Evolutionary conservation across 2,888 invertebrate genomes (phyloP).

Genomic region (Zaprionus obscuricornis): DNA sequence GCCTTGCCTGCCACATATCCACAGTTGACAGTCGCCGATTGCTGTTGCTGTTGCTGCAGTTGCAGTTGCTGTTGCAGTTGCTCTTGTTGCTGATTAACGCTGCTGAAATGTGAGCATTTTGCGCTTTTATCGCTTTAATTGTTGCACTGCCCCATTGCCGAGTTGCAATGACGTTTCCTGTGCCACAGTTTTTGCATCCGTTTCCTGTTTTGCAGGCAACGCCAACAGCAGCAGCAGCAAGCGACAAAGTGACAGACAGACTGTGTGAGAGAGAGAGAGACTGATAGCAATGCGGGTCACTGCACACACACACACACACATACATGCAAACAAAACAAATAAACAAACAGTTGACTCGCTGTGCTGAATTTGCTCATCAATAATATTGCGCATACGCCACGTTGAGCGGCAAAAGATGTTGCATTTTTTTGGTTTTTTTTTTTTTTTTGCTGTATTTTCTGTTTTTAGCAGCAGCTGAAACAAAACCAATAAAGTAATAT

Average conservation of each 20-base stretch:
- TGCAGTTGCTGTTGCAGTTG: conserved; percentile 11
- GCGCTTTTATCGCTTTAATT: conserved; percentile 74
- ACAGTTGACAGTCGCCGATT: conserved; percentile 12
- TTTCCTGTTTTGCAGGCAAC: conserved; percentile 53
- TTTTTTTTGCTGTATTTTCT: too few species aligned
- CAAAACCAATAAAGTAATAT: too few species aligned
- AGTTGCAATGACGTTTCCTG: too few species aligned
- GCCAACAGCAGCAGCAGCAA: conserved; percentile 12
- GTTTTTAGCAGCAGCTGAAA: conserved; percentile 36
- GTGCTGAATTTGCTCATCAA: conserved; percentile 44
- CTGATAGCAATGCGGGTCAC: conserved; percentile 68
- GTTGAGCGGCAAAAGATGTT: conserved; percentile 30
- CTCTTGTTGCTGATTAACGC: conserved; percentile 66
- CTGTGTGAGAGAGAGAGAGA: too few species aligned
- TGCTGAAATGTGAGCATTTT: conserved; percentile 64
- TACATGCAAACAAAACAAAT: conserved; percentile 3
- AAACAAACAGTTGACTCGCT: conserved; percentile 2
- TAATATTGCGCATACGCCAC: conserved; percentile 48
- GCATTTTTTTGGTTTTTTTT: too few species aligned
- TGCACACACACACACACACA: conserved; percentile 17
- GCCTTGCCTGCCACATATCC: conserved; percentile 31
- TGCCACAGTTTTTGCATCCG: conserved; percentile 19
- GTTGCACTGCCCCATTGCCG: conserved; percentile 48
- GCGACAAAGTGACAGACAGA: conserved; percentile 25
- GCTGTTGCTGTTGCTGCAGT: background rate